phyloP scores from a whole-genome alignment of 1,140 invertebrate genomes.

The Metopolophium dirhodum region DNA sequence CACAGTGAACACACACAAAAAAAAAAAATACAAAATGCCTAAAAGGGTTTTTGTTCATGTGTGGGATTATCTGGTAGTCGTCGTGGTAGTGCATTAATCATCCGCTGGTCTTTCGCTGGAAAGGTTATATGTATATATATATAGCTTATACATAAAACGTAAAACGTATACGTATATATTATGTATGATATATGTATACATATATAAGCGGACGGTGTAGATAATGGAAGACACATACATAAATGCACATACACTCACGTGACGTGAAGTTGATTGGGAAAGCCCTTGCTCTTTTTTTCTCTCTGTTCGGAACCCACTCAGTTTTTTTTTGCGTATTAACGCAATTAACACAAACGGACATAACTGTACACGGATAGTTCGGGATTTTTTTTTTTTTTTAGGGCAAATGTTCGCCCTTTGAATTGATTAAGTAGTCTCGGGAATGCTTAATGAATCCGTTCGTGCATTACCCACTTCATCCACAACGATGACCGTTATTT shows the following conservation, averaged over 20 bases:
- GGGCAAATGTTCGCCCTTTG: background rate
- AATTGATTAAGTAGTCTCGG: conserved; percentile 53
- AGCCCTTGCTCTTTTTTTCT: background rate
- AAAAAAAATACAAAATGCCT: conserved; percentile 46
- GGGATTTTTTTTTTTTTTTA: conserved; percentile 60
- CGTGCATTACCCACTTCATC: conserved; percentile 14
- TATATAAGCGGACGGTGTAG: background rate
- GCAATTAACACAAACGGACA: conserved; percentile 50
- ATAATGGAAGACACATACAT: conserved; percentile 37
- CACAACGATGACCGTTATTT: conserved; percentile 24
- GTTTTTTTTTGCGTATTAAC: conserved; percentile 26
- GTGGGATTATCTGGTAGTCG: conserved; percentile 51
- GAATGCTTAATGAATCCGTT: conserved; percentile 53
- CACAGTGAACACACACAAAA: background rate
- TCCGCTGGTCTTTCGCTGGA: conserved; percentile 39
- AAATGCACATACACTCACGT: background rate
- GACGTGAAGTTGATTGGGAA: conserved; percentile 54
- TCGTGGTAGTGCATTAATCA: conserved; percentile 57
- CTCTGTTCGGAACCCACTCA: background rate
- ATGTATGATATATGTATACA: background rate
- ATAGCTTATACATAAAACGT: background rate
- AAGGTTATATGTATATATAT: conserved; percentile 16
- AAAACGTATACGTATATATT: background rate
- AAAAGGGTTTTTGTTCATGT: conserved; percentile 43
- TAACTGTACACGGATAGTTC: conserved; percentile 42